Percentiles rank a stretch among this genome's conserved stretches.
Evolutionary conservation across 2,888 invertebrate species (phyloP).

Genomic region (Dicranocentrus wangi): DNA sequence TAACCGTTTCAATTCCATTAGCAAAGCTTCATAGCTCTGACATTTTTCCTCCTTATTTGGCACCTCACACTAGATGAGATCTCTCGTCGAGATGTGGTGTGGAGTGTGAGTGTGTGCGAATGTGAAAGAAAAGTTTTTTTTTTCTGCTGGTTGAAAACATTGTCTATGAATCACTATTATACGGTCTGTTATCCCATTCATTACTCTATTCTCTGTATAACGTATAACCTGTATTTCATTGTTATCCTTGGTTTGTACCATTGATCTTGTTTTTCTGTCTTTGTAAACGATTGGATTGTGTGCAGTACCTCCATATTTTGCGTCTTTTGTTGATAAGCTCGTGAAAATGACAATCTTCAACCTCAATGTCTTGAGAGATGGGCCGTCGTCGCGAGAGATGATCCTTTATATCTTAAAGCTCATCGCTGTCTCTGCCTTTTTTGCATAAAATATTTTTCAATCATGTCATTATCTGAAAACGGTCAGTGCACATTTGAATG

Average conservation of each 20-base stretch:
- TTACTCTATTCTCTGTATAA: not conserved
- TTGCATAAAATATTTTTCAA: constrained; percentile 9
- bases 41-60: constrained; percentile 56
- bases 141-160: not conserved
- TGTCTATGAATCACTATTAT: constrained; percentile 23
- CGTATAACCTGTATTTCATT: not conserved
- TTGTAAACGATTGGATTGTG: not conserved
- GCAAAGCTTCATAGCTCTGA: constrained; percentile 43
- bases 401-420: not conserved
- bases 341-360: not conserved
- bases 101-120: not conserved
- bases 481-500: not conserved
- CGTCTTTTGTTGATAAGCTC: not conserved
- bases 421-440: not conserved
- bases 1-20: constrained; percentile 51
- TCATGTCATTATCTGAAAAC: constrained; percentile 1
- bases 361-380: not conserved
- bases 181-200: constrained; percentile 8
- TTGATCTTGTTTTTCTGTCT: constrained; percentile 13
- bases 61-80: constrained; percentile 42
- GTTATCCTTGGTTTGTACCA: not conserved
- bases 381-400: constrained; percentile 1
- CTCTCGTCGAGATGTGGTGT: not conserved
- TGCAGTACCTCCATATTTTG: constrained; percentile 9
- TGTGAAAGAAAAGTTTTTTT: not conserved